Base-by-base conservation (phyloP, 1,140 invertebrate genomes). In the Eupeodes corollae region DNA sequence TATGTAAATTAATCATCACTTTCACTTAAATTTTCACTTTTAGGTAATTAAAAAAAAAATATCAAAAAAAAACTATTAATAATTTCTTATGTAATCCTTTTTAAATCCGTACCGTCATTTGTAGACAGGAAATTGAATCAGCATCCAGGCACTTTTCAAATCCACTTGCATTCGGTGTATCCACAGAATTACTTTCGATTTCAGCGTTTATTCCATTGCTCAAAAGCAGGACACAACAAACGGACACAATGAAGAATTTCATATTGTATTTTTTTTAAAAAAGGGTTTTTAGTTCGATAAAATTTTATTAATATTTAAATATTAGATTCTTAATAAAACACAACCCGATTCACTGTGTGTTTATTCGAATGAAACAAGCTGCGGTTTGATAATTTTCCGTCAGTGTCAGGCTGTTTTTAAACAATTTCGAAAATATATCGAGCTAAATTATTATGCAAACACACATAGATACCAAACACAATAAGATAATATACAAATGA, bases 101-200 rank as follows among this genome's bases (percentile, higher is more conserved):
- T n/a, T n/a, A n/a, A 66, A 65, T 66, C 59, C 70, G 64, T 63
- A 73, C 70, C 58, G 74, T 70, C 53, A 76, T 71, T 61, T 82
- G 80, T 42, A 82, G 62, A 65, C 80, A 82, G 44, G 76, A 76
- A 46, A 82, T 80, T 47, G 79, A 80, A 68, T 82, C 79, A 55
- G 77, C 70, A 49, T 73, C 67, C 19, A 81, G 63, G 54, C 79
- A 81, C 47, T 77, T 72, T 52, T 59, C 57, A 46, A 66, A 67
- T 50, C 54, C 63, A 39, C 61, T 54, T 50, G 58, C 56, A 19
- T 61, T 53, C 26, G 33, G 30, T 26, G 18, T 35, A 42, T 49
- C 42, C 32, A 56, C 52, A 46, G 58, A 53, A 56, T 44, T 48
- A 41, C 45, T 52, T 48, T 52, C 50, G 46, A 48, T 62, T 63